Evolutionary conservation across 2,797 vertebrate genomes (phyloP).

Genomic region (Brotula barbata): DNA sequence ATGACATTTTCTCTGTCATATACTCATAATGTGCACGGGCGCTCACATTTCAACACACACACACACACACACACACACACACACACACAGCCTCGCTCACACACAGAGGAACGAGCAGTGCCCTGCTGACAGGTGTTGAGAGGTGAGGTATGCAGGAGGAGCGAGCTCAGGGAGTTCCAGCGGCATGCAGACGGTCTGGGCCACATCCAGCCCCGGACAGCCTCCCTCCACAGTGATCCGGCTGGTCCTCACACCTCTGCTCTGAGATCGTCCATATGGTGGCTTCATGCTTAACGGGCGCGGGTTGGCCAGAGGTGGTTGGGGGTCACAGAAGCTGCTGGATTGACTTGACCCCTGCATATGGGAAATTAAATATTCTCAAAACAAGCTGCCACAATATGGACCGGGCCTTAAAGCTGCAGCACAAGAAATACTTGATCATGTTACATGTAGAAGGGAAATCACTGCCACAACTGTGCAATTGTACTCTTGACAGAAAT

Average conservation of each 20-base stretch:
- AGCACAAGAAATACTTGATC: too few species aligned
- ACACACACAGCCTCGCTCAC: slow-evolving; percentile 12
- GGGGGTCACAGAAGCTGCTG: slow-evolving; percentile 25
- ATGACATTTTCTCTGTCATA: neutral
- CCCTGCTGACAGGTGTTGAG: slow-evolving; percentile 46
- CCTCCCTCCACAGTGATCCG: neutral
- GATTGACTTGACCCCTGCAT: slow-evolving; percentile 23
- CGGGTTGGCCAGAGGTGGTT: slow-evolving; percentile 26
- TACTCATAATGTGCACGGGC: too few species aligned
- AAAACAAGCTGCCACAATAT: too few species aligned
- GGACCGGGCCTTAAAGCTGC: too few species aligned
- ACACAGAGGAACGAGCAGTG: slow-evolving; percentile 10
- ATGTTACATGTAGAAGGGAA: too few species aligned
- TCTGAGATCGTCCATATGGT: slow-evolving; percentile 35
- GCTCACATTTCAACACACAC: too few species aligned
- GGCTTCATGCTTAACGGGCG: neutral
- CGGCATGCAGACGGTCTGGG: slow-evolving; percentile 1
- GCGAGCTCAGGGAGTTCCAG: slow-evolving; percentile 31
- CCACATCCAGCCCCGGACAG: neutral
- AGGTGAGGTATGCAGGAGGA: slow-evolving; percentile 41
- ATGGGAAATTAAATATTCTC: slow-evolving; percentile 14
- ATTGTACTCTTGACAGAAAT: too few species aligned
- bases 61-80: slow-evolving; percentile 21
- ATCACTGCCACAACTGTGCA: too few species aligned
- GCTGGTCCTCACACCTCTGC: slow-evolving; percentile 35